These are phyloP conservation scores for Urocolius indicus DNA, from an alignment of 2,113 vertebrate genomes.

Conservation along the genomic window DNA sequence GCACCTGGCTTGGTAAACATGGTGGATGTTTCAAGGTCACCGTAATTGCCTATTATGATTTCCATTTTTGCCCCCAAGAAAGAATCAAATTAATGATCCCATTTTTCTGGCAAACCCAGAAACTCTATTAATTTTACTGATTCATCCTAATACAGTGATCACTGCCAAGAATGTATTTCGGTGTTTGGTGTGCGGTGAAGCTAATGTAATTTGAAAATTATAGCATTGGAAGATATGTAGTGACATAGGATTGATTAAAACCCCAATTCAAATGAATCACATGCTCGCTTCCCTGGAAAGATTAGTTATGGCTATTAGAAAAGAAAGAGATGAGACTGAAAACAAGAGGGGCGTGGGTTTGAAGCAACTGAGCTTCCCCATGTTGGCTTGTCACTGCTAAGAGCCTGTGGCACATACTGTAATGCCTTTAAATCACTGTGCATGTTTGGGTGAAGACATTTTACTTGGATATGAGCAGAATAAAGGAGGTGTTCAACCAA, in stretches of 20 bases:
- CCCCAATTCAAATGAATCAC: slow-evolving; percentile 55
- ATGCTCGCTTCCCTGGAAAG: slow-evolving; percentile 47
- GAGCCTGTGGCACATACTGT: not conserved
- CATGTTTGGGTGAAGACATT: not conserved
- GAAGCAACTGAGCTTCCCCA: slow-evolving; percentile 15
- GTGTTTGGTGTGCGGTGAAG: slow-evolving; percentile 39
- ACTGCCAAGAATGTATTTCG: slow-evolving; percentile 54
- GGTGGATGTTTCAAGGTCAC: not conserved
- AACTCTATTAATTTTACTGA: slow-evolving; percentile 60
- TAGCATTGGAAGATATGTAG: slow-evolving; percentile 40
- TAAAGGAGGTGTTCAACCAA: not conserved
- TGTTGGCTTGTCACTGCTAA: not conserved
- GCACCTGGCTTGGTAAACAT: not conserved
- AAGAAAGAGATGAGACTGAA: slow-evolving; percentile 18
- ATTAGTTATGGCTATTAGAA: slow-evolving; percentile 43
- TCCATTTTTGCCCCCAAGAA: slow-evolving; percentile 7
- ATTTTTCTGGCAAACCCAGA: slow-evolving; percentile 45
- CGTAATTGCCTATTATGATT: not conserved
- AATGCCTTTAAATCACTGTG: not conserved
- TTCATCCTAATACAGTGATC: slow-evolving; percentile 44
- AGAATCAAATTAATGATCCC: slow-evolving; percentile 45
- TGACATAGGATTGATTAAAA: slow-evolving; percentile 74
- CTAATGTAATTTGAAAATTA: slow-evolving; percentile 72
- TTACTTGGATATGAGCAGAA: not conserved
- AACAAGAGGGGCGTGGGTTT: not conserved